A percentile compares a stretch with the other conserved stretches of the same genome.
These are phyloP conservation scores for Orbicella faveolata DNA, from an alignment of 64 coral and sea anemone genomes.

Conservation along the genomic window DNA sequence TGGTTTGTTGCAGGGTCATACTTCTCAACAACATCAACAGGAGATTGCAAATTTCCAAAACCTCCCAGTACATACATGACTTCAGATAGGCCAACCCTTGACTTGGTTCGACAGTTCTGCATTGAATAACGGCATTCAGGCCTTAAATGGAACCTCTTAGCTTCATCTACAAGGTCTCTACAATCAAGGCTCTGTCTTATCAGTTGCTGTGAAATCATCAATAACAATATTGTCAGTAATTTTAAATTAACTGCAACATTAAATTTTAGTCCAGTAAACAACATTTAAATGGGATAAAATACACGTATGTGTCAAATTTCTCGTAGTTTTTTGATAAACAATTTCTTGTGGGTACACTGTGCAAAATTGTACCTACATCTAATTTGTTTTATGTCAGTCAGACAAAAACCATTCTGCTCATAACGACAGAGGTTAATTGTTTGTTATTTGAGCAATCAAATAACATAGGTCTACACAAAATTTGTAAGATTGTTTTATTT, in stretches of 20 bases:
- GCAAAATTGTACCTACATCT: too few relatives aligned
- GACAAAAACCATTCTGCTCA: too few relatives aligned
- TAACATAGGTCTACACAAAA: too few relatives aligned
- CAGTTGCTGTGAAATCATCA: slow-evolving; percentile 45
- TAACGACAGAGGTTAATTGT: too few relatives aligned
- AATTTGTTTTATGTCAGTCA: too few relatives aligned
- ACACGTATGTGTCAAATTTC: too few relatives aligned
- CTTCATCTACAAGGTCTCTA: slow-evolving; percentile 96
- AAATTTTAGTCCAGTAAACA: too few relatives aligned
- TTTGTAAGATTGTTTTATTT: too few relatives aligned
- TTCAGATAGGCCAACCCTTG: slow-evolving; percentile 78
- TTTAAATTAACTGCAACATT: neutral
- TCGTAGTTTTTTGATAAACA: too few relatives aligned
- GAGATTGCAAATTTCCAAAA: slow-evolving; percentile 91
- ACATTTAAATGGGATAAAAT: too few relatives aligned
- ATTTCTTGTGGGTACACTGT: too few relatives aligned
- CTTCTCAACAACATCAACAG: slow-evolving; percentile 89
- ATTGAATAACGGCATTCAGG: slow-evolving; percentile 87
- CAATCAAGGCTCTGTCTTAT: slow-evolving; percentile 86
- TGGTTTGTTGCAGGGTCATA: slow-evolving; percentile 79
- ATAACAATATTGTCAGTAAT: neutral
- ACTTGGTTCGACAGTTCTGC: slow-evolving; percentile 78
- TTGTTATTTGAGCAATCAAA: too few relatives aligned
- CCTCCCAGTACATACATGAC: slow-evolving; percentile 93
- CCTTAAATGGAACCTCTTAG: slow-evolving; percentile 95